A percentile compares a stretch with the other conserved stretches of the same genome.
Evolutionary conservation across 1,140 invertebrate genomes (phyloP).

Genomic region (Drosophila busckii): DNA sequence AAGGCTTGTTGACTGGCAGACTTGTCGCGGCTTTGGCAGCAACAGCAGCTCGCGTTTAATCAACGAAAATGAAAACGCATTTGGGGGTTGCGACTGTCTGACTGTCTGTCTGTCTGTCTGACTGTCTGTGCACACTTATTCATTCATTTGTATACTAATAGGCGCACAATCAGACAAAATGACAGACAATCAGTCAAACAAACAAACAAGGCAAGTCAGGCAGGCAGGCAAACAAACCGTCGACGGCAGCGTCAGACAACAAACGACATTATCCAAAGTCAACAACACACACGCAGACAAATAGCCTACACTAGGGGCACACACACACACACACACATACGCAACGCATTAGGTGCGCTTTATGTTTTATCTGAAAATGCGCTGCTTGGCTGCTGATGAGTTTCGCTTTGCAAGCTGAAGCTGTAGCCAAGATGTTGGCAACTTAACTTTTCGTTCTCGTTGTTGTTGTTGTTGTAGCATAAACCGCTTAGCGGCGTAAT

Average conservation of each 20-base stretch:
- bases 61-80: conserved; percentile 65
- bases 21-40: conserved; percentile 10
- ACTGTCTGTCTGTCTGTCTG: background rate
- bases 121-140: conserved; percentile 55
- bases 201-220: conserved; percentile 50
- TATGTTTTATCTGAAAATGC: conserved; percentile 72
- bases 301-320: conserved; percentile 20
- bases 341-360: conserved; percentile 60
- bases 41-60: conserved; percentile 53
- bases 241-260: conserved; percentile 32
- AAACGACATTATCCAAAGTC: conserved; percentile 75
- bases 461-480: conserved; percentile 41
- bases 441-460: conserved; percentile 37
- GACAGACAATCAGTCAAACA: conserved; percentile 69
- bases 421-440: conserved; percentile 22
- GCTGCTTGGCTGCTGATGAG: conserved; percentile 71
- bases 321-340: background rate
- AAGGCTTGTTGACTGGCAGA: background rate
- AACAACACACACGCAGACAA: conserved; percentile 48
- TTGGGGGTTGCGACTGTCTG: background rate
- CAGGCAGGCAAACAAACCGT: conserved; percentile 26
- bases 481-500: conserved; percentile 71
- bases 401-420: conserved; percentile 28
- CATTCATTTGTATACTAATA: conserved; percentile 75
- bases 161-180: conserved; percentile 73